Evolutionary conservation across 1,140 invertebrate genomes (phyloP).

Genomic region (Halotydeus destructor): DNA sequence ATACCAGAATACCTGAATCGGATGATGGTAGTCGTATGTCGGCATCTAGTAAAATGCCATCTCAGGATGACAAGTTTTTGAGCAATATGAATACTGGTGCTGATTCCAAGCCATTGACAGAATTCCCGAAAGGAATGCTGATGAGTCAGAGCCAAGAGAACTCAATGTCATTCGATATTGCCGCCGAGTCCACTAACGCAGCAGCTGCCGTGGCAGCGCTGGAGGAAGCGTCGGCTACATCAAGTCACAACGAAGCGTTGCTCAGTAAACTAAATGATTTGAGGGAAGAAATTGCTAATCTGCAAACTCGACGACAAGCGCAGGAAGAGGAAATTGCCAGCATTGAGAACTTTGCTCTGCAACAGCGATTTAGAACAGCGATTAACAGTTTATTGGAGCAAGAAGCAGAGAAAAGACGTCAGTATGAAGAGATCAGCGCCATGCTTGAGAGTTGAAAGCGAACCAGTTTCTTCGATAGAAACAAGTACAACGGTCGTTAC

Average conservation of each 20-base stretch:
- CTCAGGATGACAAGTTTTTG: conserved; percentile 34
- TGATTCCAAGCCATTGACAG: conserved; percentile 8
- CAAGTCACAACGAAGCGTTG: conserved; percentile 14
- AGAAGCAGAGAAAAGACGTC: conserved; percentile 37
- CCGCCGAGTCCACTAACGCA: conserved; percentile 3
- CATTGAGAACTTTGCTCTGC: conserved; percentile 61
- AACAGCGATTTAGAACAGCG: conserved; percentile 55
- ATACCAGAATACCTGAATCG: conserved; percentile 11
- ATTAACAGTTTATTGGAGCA: conserved; percentile 51
- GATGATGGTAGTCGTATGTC: conserved; percentile 14
- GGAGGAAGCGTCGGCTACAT: conserved; percentile 9
- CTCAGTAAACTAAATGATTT: conserved; percentile 18
- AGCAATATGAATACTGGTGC: not conserved
- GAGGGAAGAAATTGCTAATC: conserved; percentile 36
- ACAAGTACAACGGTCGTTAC: too few species aligned
- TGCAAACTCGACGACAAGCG: conserved; percentile 43
- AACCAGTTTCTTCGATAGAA: too few species aligned
- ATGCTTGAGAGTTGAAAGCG: too few species aligned
- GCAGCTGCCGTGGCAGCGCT: conserved; percentile 1
- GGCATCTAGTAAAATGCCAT: conserved; percentile 26
- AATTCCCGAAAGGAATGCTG: conserved; percentile 15
- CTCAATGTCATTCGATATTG: not conserved
- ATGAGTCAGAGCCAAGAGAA: not conserved
- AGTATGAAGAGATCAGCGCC: conserved; percentile 10
- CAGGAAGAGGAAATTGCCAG: conserved; percentile 60